Conservation (phyloP, 2,797 vertebrate species). For the Pangasius sanitwongsei region DNA sequence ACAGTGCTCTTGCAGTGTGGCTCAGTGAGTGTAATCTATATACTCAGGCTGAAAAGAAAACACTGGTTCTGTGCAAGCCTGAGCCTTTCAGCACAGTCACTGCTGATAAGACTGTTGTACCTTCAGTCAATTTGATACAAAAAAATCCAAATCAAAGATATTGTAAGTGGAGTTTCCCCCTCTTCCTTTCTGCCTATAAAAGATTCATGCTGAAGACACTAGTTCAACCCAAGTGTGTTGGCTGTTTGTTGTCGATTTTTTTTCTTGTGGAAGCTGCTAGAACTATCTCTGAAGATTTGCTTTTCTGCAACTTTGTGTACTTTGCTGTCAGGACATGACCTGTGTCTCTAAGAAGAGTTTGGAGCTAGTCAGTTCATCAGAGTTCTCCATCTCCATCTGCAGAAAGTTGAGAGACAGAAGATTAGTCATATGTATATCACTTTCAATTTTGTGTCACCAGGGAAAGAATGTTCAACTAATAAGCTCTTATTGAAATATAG, state of each 20-base stretch:
- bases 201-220: slow-evolving; percentile 47
- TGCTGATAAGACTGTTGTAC: slow-evolving; percentile 59
- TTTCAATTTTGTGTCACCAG: background rate
- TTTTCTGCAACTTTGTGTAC: slow-evolving; percentile 9
- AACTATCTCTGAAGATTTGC: background rate
- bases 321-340: slow-evolving; percentile 11
- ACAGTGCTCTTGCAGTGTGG: slow-evolving; percentile 52
- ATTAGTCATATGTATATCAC: background rate
- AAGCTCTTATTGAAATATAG: background rate
- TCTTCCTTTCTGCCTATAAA: slow-evolving; percentile 42
- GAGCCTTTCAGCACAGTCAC: slow-evolving; percentile 55
- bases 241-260: slow-evolving; percentile 16
- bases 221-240: slow-evolving; percentile 28
- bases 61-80: slow-evolving; percentile 59
- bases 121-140: slow-evolving; percentile 58
- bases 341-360: slow-evolving; percentile 23
- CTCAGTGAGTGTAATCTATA: slow-evolving; percentile 61
- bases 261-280: slow-evolving; percentile 1
- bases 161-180: slow-evolving; percentile 48
- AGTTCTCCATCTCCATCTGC: background rate
- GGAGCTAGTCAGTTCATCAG: slow-evolving; percentile 15
- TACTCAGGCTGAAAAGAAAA: slow-evolving; percentile 61
- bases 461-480: background rate
- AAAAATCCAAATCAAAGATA: slow-evolving; percentile 59
- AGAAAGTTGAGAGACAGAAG: background rate